Percentiles rank a stretch among this genome's conserved stretches.
phyloP scores from a whole-genome alignment of 2,888 invertebrate genomes.

The Caenorhabditis sp. region DNA sequence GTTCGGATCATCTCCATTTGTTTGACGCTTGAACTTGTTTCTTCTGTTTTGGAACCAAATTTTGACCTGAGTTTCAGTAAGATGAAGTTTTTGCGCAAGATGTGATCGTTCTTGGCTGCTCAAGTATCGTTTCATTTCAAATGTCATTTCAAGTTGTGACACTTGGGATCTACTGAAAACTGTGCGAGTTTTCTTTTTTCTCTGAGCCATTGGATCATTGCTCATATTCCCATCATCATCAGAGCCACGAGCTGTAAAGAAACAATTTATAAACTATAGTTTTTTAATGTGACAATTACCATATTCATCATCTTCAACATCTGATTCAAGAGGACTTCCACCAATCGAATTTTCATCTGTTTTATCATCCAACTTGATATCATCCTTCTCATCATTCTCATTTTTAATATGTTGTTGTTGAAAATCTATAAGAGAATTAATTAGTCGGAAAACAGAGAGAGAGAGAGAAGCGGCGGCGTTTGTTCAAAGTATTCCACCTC shows the following conservation, averaged over 20 bases:
- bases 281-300: constrained; percentile 6
- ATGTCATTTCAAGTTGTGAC: constrained; percentile 63
- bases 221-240: constrained; percentile 50
- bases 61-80: constrained; percentile 69
- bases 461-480: constrained; percentile 11
- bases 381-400: constrained; percentile 24
- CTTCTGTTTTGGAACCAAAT: constrained; percentile 69
- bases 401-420: constrained; percentile 9
- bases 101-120: constrained; percentile 60
- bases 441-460: not conserved
- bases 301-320: constrained; percentile 50
- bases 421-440: constrained; percentile 9
- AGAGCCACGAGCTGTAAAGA: constrained; percentile 38
- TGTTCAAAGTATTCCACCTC: constrained; percentile 15
- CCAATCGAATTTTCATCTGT: constrained; percentile 37
- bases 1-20: constrained; percentile 46
- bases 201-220: constrained; percentile 22
- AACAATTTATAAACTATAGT: not conserved
- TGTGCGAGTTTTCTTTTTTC: constrained; percentile 69
- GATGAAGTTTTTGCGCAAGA: constrained; percentile 57
- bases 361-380: constrained; percentile 17
- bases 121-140: constrained; percentile 62
- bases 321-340: constrained; percentile 54
- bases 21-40: constrained; percentile 64
- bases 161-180: constrained; percentile 68